Percentiles rank a stretch among this genome's conserved stretches.
These are phyloP conservation scores for Clarias pachynema DNA, from an alignment of 2,797 vertebrate species.

Conservation along the genomic window DNA sequence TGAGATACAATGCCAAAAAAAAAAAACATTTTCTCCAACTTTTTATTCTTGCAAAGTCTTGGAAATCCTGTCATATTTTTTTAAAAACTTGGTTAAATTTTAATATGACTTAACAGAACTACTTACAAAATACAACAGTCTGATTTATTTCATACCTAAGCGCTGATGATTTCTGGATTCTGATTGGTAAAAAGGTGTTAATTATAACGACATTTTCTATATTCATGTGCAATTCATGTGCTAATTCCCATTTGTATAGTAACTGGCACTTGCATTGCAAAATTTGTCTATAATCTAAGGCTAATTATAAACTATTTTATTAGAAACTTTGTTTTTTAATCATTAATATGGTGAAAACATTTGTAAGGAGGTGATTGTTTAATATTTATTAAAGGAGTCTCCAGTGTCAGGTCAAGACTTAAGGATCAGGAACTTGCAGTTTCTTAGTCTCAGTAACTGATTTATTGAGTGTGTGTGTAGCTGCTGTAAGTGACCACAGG, in stretches of 20 bases:
- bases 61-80: neutral
- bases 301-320: neutral
- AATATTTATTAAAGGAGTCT: neutral
- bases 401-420: neutral
- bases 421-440: neutral
- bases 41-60: neutral
- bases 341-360: neutral
- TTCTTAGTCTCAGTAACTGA: neutral
- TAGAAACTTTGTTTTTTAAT: neutral
- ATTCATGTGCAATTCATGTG: neutral
- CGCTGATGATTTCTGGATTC: neutral
- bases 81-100: neutral
- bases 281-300: neutral
- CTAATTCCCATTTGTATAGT: too few species aligned
- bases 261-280: neutral
- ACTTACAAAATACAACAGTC: neutral
- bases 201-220: neutral
- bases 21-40: neutral
- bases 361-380: neutral
- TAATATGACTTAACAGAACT: neutral
- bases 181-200: neutral
- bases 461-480: neutral
- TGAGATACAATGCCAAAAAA: neutral
- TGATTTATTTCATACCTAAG: neutral
- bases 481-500: neutral